phyloP scores from a whole-genome alignment of 2,888 invertebrate genomes.

The Zaprionus obscuricornis region DNA sequence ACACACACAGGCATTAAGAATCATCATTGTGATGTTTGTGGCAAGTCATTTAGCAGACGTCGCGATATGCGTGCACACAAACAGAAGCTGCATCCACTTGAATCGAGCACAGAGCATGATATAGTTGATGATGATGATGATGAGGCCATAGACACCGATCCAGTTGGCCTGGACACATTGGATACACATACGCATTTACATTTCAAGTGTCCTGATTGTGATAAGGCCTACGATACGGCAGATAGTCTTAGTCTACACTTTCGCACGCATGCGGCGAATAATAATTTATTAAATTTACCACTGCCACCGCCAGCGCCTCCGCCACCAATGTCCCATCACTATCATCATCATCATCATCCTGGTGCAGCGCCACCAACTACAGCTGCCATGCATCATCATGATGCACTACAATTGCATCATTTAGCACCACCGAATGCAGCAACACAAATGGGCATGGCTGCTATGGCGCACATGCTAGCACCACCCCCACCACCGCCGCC shows the following conservation, averaged over 20 bases:
- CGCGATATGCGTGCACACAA: constrained; percentile 85
- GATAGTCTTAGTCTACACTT: constrained; percentile 81
- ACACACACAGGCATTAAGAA: constrained; percentile 86
- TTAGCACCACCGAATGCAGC: constrained; percentile 66
- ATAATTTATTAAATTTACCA: constrained; percentile 72
- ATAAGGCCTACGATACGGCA: constrained; percentile 81
- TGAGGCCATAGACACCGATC: constrained; percentile 63
- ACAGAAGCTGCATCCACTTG: constrained; percentile 80
- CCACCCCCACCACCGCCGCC: constrained; percentile 80
- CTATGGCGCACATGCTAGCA: constrained; percentile 77
- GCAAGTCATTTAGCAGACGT: constrained; percentile 85
- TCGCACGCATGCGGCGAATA: constrained; percentile 79
- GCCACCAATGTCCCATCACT: constrained; percentile 61
- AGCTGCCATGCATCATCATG: constrained; percentile 58
- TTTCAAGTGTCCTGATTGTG: constrained; percentile 83
- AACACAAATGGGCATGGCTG: constrained; percentile 78
- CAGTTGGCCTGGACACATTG: constrained; percentile 61
- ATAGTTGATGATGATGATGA: constrained; percentile 73
- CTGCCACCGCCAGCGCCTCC: constrained; percentile 57
- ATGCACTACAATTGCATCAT: constrained; percentile 68
- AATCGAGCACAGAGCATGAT: constrained; percentile 67
- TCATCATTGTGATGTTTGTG: constrained; percentile 86
- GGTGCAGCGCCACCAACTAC: constrained; percentile 51
- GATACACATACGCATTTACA: constrained; percentile 55
- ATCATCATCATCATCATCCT: constrained; percentile 63